phyloP scores from a whole-genome alignment of 2,888 invertebrate genomes.

The Taphrorychus bicolor region DNA sequence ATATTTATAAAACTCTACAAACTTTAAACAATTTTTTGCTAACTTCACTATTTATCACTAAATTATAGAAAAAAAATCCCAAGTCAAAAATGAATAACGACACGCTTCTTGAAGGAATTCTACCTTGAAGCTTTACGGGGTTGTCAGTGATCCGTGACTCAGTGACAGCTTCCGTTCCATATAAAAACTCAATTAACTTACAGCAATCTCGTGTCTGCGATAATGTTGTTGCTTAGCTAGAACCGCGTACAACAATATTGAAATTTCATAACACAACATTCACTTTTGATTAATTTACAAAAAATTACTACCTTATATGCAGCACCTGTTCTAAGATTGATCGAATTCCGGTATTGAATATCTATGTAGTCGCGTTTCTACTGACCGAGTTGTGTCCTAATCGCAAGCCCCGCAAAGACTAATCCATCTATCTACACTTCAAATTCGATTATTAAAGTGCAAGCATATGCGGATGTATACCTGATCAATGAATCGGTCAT shows the following conservation, averaged over 20 bases:
- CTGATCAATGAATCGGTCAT: constrained; percentile 36
- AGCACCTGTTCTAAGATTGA: too few relatives aligned
- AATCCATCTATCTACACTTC: constrained; percentile 12
- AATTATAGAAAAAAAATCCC: too few relatives aligned
- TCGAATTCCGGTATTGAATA: too few relatives aligned
- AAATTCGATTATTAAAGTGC: constrained; percentile 30
- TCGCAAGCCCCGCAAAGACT: constrained; percentile 33
- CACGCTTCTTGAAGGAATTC: background rate
- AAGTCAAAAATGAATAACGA: too few relatives aligned
- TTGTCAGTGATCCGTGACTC: background rate
- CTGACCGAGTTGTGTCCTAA: background rate
- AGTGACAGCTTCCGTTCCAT: background rate
- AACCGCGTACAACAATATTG: too few relatives aligned
- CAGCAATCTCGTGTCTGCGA: too few relatives aligned
- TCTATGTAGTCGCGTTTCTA: too few relatives aligned
- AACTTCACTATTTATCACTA: too few relatives aligned
- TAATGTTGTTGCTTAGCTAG: too few relatives aligned
- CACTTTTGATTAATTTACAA: background rate
- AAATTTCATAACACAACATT: background rate
- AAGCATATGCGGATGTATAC: constrained; percentile 16
- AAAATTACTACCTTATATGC: too few relatives aligned
- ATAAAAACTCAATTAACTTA: background rate
- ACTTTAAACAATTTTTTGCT: too few relatives aligned
- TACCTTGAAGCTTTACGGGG: background rate
- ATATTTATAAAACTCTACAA: too few relatives aligned